Base-by-base conservation (phyloP, 2,888 invertebrate genomes). In the Lasioglossum zephyrum region DNA sequence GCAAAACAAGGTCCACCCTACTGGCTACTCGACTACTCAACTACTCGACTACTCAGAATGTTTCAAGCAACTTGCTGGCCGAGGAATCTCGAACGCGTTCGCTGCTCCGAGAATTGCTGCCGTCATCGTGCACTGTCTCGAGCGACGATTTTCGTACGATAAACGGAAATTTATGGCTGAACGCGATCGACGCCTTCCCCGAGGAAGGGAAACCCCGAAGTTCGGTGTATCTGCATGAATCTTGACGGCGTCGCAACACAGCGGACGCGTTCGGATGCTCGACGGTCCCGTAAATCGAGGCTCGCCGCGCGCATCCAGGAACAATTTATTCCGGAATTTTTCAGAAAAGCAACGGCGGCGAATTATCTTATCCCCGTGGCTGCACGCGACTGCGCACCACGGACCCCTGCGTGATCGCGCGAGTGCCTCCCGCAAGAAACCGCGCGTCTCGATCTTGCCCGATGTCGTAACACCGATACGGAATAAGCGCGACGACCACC, bases 401-500 rank as follows among this genome's bases (percentile, higher is more conserved):
- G 60, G 13, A 13, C 75, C 72, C 79, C 69, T 22, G 44, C 53
- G 84, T 72, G 66, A 78, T 72, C 70, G 84, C 75, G 36, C 73
- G 31, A 87, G n/a, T 77, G 79, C 80, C 66, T 47, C 74, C 70
- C 78, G 81, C 82, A 84, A 84, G 85, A 75, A 88, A 81, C 79
- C 77, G 69, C 75, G 75, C 75, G 75, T 83, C 86, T 73, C 66
- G 66, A 66, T 66, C 36, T 66, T 22, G 66, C 36, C 36, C 87
- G 83, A 88, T 88, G 85, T 87, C 87, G 87, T 87, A 89, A 90
- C 78, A 87, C 87, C 82, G 86, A 90, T 86, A 84, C 72, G 77
- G 79, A 78, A 82, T 75, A 88, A 77, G 81, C 78, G 69, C 69
- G 57, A 4, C 11, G n/a, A 9, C 66, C 81, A 31, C 79, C 88